Conservation (phyloP, 1,140 invertebrate species). For the Xylocopa sonorina region DNA sequence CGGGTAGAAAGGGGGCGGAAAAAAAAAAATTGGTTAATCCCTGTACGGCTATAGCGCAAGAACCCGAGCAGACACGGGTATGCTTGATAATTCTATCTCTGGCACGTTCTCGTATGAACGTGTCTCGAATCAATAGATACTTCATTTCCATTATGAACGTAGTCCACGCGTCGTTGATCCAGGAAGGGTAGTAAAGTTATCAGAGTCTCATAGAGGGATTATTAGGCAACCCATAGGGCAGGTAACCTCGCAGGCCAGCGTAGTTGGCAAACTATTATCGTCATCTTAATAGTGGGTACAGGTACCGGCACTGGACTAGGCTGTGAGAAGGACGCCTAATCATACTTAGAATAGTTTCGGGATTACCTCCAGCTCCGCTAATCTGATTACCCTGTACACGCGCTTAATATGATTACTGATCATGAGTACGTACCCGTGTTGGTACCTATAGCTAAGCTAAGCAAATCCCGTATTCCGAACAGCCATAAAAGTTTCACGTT, state of each 20-base stretch:
- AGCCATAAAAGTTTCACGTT: slow-evolving; percentile 79
- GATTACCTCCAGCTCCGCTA: slow-evolving; percentile 81
- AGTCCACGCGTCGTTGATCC: slow-evolving; percentile 70
- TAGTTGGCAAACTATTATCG: slow-evolving; percentile 83
- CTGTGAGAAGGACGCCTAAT: slow-evolving; percentile 81
- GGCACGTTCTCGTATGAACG: slow-evolving; percentile 38
- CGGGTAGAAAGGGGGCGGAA: background rate
- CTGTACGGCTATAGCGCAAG: background rate
- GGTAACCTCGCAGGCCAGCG: slow-evolving; percentile 78
- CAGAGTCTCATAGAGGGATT: slow-evolving; percentile 80
- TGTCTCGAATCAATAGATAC: slow-evolving; percentile 65
- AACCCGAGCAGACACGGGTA: background rate
- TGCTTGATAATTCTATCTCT: slow-evolving; percentile 43
- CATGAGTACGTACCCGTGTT: slow-evolving; percentile 80
- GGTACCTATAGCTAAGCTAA: slow-evolving; percentile 77
- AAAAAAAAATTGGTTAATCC: slow-evolving; percentile 16
- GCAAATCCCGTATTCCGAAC: slow-evolving; percentile 77
- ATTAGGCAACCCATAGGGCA: slow-evolving; percentile 81
- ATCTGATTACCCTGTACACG: slow-evolving; percentile 82
- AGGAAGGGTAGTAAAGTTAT: slow-evolving; percentile 78
- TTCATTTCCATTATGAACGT: slow-evolving; percentile 68
- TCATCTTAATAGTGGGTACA: slow-evolving; percentile 79
- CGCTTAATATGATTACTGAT: slow-evolving; percentile 83
- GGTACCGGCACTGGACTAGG: slow-evolving; percentile 76
- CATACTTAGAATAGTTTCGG: slow-evolving; percentile 83